phyloP scores from a whole-genome alignment of 2,797 vertebrate genomes.

The Novumbra hubbsi region DNA sequence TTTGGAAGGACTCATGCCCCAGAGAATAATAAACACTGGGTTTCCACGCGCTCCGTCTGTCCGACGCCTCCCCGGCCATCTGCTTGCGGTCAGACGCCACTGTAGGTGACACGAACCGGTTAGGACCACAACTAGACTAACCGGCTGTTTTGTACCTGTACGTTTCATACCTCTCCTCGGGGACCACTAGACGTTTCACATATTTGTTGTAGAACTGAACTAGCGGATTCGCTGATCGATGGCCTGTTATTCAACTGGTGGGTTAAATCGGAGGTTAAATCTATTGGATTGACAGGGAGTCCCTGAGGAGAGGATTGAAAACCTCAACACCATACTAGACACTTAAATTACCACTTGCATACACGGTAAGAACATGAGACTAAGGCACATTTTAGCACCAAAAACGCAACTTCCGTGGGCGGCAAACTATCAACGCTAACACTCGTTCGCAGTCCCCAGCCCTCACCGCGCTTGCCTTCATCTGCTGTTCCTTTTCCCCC shows the following conservation, averaged over 20 bases:
- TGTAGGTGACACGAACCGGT: constrained; percentile 4
- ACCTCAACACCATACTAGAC: background rate
- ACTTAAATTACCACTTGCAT: background rate
- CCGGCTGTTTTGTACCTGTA: too few species aligned
- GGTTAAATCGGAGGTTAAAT: too few species aligned
- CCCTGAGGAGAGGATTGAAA: too few species aligned
- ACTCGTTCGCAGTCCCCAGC: background rate
- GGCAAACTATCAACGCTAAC: background rate
- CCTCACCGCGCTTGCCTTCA: constrained; percentile 37
- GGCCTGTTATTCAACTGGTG: too few species aligned
- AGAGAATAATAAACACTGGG: constrained; percentile 74
- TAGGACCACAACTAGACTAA: background rate
- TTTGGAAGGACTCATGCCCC: constrained; percentile 80
- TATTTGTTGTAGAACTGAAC: too few species aligned
- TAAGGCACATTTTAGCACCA: background rate
- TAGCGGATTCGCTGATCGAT: too few species aligned
- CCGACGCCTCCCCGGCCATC: constrained; percentile 51
- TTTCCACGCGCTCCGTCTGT: constrained; percentile 67
- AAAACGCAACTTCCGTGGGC: background rate
- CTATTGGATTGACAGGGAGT: too few species aligned
- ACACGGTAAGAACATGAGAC: background rate
- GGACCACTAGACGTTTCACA: too few species aligned
- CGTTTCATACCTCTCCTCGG: too few species aligned
- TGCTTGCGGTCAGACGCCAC: constrained; percentile 26
- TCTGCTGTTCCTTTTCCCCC: constrained; percentile 24